phyloP scores from a whole-genome alignment of 1,140 invertebrate species.

The Lucilia sericata region DNA sequence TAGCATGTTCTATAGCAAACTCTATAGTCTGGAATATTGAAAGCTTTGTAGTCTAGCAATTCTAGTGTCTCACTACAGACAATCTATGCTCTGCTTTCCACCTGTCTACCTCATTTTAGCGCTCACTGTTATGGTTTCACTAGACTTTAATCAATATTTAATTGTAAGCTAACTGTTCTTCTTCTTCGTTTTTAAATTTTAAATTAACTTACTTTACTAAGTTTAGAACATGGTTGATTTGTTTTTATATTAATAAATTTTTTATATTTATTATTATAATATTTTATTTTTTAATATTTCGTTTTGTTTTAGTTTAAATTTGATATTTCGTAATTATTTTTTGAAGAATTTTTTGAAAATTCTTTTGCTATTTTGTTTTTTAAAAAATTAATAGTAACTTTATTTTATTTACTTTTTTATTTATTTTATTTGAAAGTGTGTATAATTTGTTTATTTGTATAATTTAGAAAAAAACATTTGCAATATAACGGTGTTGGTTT shows the following conservation, averaged over 20 bases:
- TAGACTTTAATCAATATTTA: neutral
- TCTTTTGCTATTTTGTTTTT: conserved; percentile 21
- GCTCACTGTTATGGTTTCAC: neutral
- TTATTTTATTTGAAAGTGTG: conserved; percentile 31
- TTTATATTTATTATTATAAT: conserved; percentile 41
- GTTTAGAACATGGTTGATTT: conserved; percentile 49
- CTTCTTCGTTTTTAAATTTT: neutral
- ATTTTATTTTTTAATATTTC: conserved; percentile 42
- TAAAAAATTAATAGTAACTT: conserved; percentile 40
- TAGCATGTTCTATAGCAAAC: too few relatives aligned
- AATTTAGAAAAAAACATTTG: conserved; percentile 23
- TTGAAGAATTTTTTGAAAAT: conserved; percentile 31
- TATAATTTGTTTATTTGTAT: conserved; percentile 34
- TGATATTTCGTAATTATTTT: conserved; percentile 39
- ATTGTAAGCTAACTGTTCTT: neutral
- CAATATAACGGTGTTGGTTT: neutral
- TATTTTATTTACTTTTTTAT: conserved; percentile 25
- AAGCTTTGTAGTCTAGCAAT: too few relatives aligned
- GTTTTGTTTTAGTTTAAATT: conserved; percentile 35
- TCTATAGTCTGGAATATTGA: too few relatives aligned
- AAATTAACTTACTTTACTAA: conserved; percentile 43
- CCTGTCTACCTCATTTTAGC: neutral
- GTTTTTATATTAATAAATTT: conserved; percentile 47
- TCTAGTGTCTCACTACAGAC: too few relatives aligned
- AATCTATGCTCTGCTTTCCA: neutral